Percentiles rank a stretch among this genome's conserved stretches.
Conservation (phyloP, 2,888 invertebrate genomes). For the Galerucella nymphaeae region DNA sequence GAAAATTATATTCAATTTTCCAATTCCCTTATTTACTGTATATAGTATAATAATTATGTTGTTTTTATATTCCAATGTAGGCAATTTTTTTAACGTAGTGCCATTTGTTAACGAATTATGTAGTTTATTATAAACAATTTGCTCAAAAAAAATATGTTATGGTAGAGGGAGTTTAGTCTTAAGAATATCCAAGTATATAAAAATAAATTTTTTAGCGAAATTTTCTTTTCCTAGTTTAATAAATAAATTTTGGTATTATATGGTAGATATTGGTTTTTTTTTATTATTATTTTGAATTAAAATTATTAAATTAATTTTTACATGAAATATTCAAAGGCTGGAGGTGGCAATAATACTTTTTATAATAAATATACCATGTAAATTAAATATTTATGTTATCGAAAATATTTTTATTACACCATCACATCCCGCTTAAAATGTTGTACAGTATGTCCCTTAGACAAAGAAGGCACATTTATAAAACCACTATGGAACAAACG, state of each 20-base stretch:
- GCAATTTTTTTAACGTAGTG: background rate
- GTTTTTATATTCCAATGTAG: background rate
- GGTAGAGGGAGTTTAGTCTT: background rate
- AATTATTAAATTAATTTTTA: conserved; percentile 40
- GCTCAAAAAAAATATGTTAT: background rate
- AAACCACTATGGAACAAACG: too few species aligned
- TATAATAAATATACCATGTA: conserved; percentile 27
- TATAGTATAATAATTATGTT: background rate
- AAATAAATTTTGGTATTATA: conserved; percentile 11
- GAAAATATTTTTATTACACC: background rate
- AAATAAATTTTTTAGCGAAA: background rate
- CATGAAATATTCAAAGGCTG: conserved; percentile 57
- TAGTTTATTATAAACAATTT: background rate
- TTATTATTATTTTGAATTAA: conserved; percentile 38
- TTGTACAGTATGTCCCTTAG: too few species aligned
- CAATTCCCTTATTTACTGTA: background rate
- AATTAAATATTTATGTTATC: conserved; percentile 33
- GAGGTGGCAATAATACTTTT: conserved; percentile 62
- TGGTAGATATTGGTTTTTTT: conserved; percentile 32
- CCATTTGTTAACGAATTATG: background rate
- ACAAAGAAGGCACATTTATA: too few species aligned
- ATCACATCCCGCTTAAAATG: background rate
- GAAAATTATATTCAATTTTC: too few species aligned
- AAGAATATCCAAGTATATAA: background rate
- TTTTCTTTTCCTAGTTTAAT: background rate